Conservation (phyloP, 53 echinoderm and acorn worm species). For the Paracentrotus lividus region DNA sequence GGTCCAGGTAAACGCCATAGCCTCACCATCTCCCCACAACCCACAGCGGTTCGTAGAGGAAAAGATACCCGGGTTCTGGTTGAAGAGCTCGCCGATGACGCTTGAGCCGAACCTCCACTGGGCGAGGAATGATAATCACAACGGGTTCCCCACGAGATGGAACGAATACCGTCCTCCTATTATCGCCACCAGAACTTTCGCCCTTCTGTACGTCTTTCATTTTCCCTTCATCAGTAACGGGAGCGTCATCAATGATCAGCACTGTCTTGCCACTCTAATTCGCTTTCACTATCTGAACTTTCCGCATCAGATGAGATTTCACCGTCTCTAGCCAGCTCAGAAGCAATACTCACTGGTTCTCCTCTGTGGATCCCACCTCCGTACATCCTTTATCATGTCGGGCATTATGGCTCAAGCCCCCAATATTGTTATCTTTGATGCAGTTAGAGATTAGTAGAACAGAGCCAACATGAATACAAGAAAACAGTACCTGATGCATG, state of each 20-base stretch:
- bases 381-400: background rate
- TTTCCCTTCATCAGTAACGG: background rate
- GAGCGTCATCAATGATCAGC: background rate
- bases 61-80: conserved; percentile 63
- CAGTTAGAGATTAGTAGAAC: background rate
- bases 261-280: background rate
- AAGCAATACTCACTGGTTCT: background rate
- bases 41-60: conserved; percentile 63
- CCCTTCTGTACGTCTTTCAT: background rate
- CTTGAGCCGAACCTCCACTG: conserved; percentile 74
- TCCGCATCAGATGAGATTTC: background rate
- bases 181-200: conserved; percentile 8
- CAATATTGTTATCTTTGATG: background rate
- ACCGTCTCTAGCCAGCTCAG: too few relatives aligned
- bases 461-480: background rate
- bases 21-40: conserved; percentile 56
- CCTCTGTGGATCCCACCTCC: background rate
- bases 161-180: background rate
- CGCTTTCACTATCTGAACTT: background rate
- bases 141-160: conserved; percentile 7
- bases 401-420: background rate
- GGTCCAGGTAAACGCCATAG: conserved; percentile 50
- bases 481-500: background rate
- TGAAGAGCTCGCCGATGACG: conserved; percentile 71
- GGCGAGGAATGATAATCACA: conserved; percentile 68